Conservation (phyloP, 2,113 vertebrate species). For the Rhabdornis inornatus region DNA sequence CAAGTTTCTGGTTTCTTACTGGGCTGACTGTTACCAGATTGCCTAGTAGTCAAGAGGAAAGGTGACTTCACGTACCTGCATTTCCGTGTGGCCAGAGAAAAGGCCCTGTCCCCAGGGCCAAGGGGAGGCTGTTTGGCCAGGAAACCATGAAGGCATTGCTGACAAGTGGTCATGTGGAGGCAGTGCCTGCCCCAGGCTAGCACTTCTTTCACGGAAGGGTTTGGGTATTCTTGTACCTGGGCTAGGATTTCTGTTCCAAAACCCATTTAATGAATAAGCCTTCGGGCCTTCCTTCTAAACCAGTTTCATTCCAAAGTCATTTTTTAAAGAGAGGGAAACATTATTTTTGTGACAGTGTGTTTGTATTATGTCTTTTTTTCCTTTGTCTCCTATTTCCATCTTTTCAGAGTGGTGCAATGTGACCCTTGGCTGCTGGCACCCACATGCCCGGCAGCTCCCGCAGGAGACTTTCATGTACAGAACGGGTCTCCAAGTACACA, state of each 20-base stretch:
- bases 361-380: neutral
- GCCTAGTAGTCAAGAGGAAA: neutral
- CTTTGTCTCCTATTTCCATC: neutral
- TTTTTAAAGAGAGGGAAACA: neutral
- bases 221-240: neutral
- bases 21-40: neutral
- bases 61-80: neutral
- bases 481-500: neutral
- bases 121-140: neutral
- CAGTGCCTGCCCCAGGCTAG: neutral
- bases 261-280: neutral
- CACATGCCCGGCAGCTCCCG: fast-evolving
- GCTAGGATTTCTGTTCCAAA: neutral
- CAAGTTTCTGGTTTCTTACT: neutral
- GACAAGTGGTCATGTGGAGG: fast-evolving
- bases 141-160: neutral
- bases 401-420: neutral
- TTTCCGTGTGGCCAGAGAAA: neutral
- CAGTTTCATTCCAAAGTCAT: neutral
- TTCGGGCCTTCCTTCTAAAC: neutral
- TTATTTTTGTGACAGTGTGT: neutral
- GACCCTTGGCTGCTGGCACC: neutral
- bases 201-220: fast-evolving
- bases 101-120: fast-evolving
- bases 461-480: neutral